Evolutionary conservation across 2,888 invertebrate species (phyloP).

Genomic region (Pediacus dermestoides): DNA sequence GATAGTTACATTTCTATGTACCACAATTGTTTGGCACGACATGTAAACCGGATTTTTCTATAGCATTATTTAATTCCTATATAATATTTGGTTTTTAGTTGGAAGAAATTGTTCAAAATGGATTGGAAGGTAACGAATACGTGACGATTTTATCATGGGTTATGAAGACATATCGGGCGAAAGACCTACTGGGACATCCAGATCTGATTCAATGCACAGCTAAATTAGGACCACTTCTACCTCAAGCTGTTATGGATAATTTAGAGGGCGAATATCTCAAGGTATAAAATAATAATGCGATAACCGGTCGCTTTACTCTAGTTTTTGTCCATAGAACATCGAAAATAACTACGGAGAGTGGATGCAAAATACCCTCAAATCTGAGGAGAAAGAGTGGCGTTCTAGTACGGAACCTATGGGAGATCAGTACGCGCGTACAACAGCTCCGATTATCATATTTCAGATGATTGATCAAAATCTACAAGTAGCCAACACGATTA

Average conservation of each 20-base stretch:
- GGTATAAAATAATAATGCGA: constrained; percentile 46
- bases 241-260: constrained; percentile 67
- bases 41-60: constrained; percentile 55
- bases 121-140: constrained; percentile 94
- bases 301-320: neutral
- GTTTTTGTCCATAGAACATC: constrained; percentile 61
- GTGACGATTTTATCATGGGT: constrained; percentile 92
- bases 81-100: constrained; percentile 52
- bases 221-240: constrained; percentile 73
- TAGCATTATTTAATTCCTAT: neutral
- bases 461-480: constrained; percentile 99
- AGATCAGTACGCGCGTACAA: constrained; percentile 82
- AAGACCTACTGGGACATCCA: constrained; percentile 83
- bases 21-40: constrained; percentile 78
- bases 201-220: constrained; percentile 57
- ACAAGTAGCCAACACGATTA: constrained; percentile 61
- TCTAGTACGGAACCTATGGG: constrained; percentile 76
- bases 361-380: constrained; percentile 90
- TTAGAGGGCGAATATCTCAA: constrained; percentile 80
- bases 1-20: constrained; percentile 91
- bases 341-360: constrained; percentile 88
- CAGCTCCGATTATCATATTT: constrained; percentile 93
- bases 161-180: constrained; percentile 83
- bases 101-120: constrained; percentile 81
- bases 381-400: constrained; percentile 92